phyloP scores from a whole-genome alignment of 2,113 vertebrate genomes.

The Embiotoca jacksoni region DNA sequence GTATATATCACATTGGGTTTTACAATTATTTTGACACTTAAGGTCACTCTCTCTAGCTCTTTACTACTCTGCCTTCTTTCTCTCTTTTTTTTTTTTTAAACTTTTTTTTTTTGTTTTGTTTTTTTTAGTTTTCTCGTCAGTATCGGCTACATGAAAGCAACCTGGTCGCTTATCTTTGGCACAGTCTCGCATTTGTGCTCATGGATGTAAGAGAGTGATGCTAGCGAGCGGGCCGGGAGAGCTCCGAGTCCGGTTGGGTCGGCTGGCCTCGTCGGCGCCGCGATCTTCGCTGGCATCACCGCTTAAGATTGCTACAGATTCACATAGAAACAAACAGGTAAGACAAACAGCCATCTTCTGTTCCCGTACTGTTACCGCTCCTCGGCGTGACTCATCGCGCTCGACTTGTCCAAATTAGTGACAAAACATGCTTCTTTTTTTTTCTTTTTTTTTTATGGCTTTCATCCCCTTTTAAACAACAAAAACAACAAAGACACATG shows the following conservation, averaged over 20 bases:
- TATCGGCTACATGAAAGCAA: constrained; percentile 82
- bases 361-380: constrained; percentile 38
- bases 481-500: constrained; percentile 79
- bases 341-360: constrained; percentile 75
- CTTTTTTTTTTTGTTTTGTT: background rate
- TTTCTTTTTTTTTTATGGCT: constrained; percentile 92
- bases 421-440: constrained; percentile 87
- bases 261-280: constrained; percentile 28
- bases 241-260: constrained; percentile 8
- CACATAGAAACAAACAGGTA: constrained; percentile 73
- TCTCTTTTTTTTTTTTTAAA: background rate
- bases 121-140: constrained; percentile 44
- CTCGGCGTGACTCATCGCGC: constrained; percentile 58
- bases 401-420: constrained; percentile 72
- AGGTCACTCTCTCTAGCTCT: constrained; percentile 57
- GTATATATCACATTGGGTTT: constrained; percentile 82
- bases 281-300: constrained; percentile 58
- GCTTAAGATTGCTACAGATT: constrained; percentile 82
- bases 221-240: constrained; percentile 39
- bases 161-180: constrained; percentile 83
- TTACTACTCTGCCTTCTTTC: constrained; percentile 47
- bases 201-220: constrained; percentile 74
- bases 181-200: constrained; percentile 85
- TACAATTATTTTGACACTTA: constrained; percentile 78
- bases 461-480: constrained; percentile 97